Evolutionary conservation across 2,888 invertebrate genomes (phyloP).

Genomic region (Rhamphomyia laevipes): DNA sequence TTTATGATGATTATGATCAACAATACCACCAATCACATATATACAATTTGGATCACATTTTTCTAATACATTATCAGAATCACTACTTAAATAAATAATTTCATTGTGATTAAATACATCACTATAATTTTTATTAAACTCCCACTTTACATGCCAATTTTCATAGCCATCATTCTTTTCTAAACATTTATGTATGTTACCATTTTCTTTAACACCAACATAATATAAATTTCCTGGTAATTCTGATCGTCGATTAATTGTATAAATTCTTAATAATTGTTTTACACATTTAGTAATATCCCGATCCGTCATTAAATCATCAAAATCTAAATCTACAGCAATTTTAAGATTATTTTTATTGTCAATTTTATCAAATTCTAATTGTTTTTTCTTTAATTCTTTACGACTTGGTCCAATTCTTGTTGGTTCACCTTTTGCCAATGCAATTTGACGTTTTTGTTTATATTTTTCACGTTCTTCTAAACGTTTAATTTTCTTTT

Average conservation of each 20-base stretch:
- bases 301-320: slow-evolving; percentile 78
- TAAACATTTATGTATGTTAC: slow-evolving; percentile 60
- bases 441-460: slow-evolving; percentile 55
- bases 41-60: slow-evolving; percentile 61
- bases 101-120: slow-evolving; percentile 63
- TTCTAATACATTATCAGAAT: slow-evolving; percentile 77
- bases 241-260: slow-evolving; percentile 69
- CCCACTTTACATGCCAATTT: slow-evolving; percentile 83
- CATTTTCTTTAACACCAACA: slow-evolving; percentile 56
- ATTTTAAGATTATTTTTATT: slow-evolving; percentile 53
- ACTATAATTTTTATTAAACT: slow-evolving; percentile 51
- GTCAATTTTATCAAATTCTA: slow-evolving; percentile 49
- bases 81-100: slow-evolving; percentile 84
- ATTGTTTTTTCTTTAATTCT: slow-evolving; percentile 59
- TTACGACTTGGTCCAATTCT: slow-evolving; percentile 62
- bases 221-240: slow-evolving; percentile 75
- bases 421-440: slow-evolving; percentile 54
- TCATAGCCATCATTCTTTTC: slow-evolving; percentile 75
- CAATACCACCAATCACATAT: slow-evolving; percentile 93
- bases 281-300: slow-evolving; percentile 82
- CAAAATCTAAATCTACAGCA: slow-evolving; percentile 84
- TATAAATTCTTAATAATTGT: slow-evolving; percentile 83
- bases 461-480: slow-evolving; percentile 62
- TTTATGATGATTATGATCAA: slow-evolving; percentile 96
- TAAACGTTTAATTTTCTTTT: slow-evolving; percentile 55